phyloP scores from a whole-genome alignment of 64 coral and sea anemone genomes.

The Anthopleura sola region DNA sequence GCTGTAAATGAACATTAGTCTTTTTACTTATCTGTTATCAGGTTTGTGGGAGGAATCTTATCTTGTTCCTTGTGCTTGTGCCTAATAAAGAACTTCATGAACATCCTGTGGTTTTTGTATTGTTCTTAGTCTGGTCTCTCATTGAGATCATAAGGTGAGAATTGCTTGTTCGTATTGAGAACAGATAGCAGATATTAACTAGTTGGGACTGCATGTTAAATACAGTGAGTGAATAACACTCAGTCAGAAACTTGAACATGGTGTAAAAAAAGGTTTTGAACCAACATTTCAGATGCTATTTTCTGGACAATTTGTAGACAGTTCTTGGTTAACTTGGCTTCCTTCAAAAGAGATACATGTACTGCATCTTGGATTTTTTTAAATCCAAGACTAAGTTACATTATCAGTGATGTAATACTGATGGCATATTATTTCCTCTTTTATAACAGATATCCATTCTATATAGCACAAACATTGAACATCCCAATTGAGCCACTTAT shows the following conservation, averaged over 20 bases:
- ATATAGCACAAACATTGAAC: conserved; percentile 54
- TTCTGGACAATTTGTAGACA: no score
- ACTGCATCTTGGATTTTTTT: no score
- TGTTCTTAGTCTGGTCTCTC: conserved; percentile 83
- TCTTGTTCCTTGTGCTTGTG: conserved; percentile 77
- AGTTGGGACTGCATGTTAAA: no score
- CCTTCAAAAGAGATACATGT: neutral
- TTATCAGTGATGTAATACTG: neutral
- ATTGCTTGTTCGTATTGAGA: no score
- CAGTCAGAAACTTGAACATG: no score
- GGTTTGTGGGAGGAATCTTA: conserved; percentile 77
- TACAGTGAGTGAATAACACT: no score
- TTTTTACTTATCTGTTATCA: neutral
- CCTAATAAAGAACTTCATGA: conserved; percentile 69
- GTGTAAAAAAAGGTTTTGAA: no score
- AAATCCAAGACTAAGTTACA: neutral
- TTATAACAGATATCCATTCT: conserved; percentile 79
- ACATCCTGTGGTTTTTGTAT: conserved; percentile 52
- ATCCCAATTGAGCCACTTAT: conserved; percentile 72
- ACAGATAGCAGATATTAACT: neutral
- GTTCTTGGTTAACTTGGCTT: no score
- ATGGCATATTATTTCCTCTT: neutral
- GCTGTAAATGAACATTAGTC: no score
- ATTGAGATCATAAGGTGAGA: conserved; percentile 77
- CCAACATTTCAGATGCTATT: no score